Base-by-base conservation (phyloP, 2,113 vertebrate genomes). In the Acrocephalus kingi region DNA sequence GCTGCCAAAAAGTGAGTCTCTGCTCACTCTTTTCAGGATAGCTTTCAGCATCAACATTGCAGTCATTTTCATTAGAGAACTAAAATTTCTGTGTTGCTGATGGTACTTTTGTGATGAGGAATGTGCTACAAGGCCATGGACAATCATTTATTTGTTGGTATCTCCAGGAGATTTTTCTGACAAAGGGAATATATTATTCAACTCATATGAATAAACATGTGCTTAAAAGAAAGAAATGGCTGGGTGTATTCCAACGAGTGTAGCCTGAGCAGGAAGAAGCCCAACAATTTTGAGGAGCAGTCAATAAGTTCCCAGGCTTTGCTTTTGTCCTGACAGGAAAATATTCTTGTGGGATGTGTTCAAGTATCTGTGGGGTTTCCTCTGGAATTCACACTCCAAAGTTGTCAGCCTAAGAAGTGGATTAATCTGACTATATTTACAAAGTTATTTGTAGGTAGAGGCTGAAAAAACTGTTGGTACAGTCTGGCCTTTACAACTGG, bases 191-290 rank as follows among this genome's bases (percentile, higher is more conserved):
- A 6, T 23, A 3, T 72, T n/a, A n/a, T 85, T 76, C 48, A 76
- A 68, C 28, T 31, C 22, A 4, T 18, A 24, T 6, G 48, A 86
- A 61, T 37, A 79, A 86, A 54, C 2, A 11, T 13, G 4, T 15
- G 28, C 18, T 58, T 67, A 28, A 39, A 48, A 74, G 30, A 62
- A 41, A 48, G 43, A 49, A 67, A 35, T 0, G 2, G 19, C 62
- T 83, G 69, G 8, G 2, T 90, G 7, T 39, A 28, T 67, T 67
- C 20, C 62, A 69, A 2, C 0, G 0, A 61, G 8, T 45, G 3
- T 21, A 61, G 37, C 28, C 27, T 39, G 20, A 64, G 45, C 54
- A 49, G 59, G 72, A 67, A 83, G 19, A 55, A 19, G 3, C 54
- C 35, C 31, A 55, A 7, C 45, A 8, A 8, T 77, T 89, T 20